Evolutionary conservation across 2,113 vertebrate genomes (phyloP).

Genomic region (Suricata suricatta): DNA sequence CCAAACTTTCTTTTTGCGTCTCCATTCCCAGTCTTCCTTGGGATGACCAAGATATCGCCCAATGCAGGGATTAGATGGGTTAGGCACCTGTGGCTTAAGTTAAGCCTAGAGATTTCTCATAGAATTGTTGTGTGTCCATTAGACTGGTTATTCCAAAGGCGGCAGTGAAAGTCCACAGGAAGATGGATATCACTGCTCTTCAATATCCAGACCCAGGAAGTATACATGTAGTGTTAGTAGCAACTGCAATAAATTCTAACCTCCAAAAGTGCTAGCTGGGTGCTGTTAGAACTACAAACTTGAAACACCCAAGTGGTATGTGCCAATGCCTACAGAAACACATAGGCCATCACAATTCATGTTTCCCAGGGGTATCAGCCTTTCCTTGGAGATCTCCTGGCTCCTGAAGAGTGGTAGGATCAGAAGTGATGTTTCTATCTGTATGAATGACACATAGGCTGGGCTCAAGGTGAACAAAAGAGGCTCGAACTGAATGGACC

Average conservation of each 20-base stretch:
- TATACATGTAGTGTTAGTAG: neutral
- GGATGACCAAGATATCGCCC: neutral
- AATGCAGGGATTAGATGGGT: neutral
- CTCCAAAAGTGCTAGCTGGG: neutral
- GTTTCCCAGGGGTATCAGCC: neutral
- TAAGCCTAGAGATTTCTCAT: neutral
- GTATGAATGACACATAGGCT: neutral
- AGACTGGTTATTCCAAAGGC: neutral
- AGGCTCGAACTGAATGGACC: neutral
- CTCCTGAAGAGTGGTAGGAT: neutral
- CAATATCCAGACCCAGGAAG: neutral
- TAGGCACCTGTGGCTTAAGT: neutral
- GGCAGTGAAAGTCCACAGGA: neutral
- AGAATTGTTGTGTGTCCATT: neutral
- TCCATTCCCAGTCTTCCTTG: neutral
- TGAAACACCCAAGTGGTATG: neutral
- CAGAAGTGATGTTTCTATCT: constrained; percentile 4
- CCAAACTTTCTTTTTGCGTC: neutral
- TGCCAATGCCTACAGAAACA: neutral
- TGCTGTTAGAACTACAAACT: neutral
- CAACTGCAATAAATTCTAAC: neutral
- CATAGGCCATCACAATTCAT: neutral
- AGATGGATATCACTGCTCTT: neutral
- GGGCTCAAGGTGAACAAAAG: neutral
- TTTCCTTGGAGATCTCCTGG: neutral